A percentile compares a stretch with the other conserved stretches of the same genome.
phyloP scores from a whole-genome alignment of 2,797 vertebrate species.

The Cyprinodon diabolis region DNA sequence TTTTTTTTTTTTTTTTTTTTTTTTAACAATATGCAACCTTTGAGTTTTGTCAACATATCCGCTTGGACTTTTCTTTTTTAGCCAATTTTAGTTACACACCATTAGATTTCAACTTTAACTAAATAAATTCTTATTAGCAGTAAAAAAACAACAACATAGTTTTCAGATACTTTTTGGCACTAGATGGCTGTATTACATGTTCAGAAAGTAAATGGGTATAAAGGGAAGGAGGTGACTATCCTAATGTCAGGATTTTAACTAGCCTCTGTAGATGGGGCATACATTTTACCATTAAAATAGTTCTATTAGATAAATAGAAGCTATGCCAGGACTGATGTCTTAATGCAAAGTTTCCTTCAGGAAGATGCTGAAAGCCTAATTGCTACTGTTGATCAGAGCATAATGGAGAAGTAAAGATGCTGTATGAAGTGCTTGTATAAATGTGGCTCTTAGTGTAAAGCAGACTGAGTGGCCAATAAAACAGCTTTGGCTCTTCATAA shows the following conservation, averaged over 20 bases:
- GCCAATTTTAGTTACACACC: not conserved
- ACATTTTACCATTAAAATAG: too few relatives aligned
- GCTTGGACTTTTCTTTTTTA: conserved; percentile 8
- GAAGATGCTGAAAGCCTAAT: conserved; percentile 6
- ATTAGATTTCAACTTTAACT: not conserved
- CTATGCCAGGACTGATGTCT: not conserved
- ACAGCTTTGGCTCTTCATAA: not conserved
- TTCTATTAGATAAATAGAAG: conserved; percentile 4
- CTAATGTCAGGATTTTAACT: not conserved
- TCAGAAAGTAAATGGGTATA: too few relatives aligned
- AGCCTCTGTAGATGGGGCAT: not conserved
- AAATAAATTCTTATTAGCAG: not conserved
- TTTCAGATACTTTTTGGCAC: not conserved
- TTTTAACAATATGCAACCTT: conserved; percentile 11
- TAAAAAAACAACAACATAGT: too few relatives aligned
- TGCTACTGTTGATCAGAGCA: not conserved
- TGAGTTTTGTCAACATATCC: not conserved
- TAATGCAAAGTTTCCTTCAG: not conserved
- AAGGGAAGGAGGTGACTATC: not conserved
- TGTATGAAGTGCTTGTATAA: conserved; percentile 4
- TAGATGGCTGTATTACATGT: not conserved
- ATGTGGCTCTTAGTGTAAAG: conserved; percentile 4
- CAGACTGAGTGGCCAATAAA: conserved; percentile 3
- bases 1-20: not conserved
- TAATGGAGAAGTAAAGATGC: conserved; percentile 3